phyloP scores from a whole-genome alignment of 1,140 invertebrate species.

The Eriocheir sinensis region DNA sequence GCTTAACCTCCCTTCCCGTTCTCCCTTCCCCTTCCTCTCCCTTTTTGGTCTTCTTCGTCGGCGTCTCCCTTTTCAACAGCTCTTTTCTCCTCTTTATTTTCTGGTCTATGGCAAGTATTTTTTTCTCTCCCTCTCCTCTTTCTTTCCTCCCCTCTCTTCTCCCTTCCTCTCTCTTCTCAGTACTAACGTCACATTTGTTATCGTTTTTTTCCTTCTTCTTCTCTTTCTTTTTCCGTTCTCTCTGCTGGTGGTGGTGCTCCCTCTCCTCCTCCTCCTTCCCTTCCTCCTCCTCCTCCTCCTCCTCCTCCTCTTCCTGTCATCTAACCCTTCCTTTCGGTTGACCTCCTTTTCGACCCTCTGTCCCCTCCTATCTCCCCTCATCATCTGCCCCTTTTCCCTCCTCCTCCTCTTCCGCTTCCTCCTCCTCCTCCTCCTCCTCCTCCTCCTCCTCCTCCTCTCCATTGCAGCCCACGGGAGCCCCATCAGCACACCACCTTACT shows the following conservation, averaged over 20 bases:
- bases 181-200: too few species aligned
- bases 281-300: slow-evolving; percentile 1
- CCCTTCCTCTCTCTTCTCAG: too few species aligned
- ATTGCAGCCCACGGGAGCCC: neutral
- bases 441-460: neutral
- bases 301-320: neutral
- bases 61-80: too few species aligned
- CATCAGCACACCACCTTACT: neutral
- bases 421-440: neutral
- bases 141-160: neutral
- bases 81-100: too few species aligned
- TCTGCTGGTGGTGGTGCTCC: neutral
- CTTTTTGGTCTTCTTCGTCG: too few species aligned
- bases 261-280: neutral
- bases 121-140: too few species aligned
- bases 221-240: neutral
- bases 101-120: too few species aligned
- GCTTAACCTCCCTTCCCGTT: too few species aligned
- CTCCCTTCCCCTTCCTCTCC: too few species aligned
- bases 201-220: neutral
- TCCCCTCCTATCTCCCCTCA: neutral
- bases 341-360: neutral
- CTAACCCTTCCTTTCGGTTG: neutral
- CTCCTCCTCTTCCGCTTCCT: neutral
- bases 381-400: neutral